A percentile compares a stretch with the other conserved stretches of the same genome.
phyloP scores from a whole-genome alignment of 2,888 invertebrate species.

The Ormyrus nitidulus region DNA sequence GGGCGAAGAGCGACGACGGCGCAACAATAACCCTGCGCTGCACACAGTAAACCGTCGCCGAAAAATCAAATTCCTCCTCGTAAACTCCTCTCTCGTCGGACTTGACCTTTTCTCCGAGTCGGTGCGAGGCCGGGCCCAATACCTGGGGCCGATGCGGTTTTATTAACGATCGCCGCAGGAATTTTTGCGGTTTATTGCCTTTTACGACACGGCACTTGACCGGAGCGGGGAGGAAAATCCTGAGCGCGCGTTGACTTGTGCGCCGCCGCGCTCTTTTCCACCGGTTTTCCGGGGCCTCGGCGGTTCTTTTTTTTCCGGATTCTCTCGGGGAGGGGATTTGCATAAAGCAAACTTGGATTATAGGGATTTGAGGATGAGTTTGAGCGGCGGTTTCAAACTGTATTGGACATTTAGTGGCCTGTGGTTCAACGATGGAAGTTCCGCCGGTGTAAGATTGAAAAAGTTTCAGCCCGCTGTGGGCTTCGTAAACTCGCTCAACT shows the following conservation, averaged over 20 bases:
- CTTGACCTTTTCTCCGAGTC: no score
- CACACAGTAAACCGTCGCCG: no score
- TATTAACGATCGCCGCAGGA: constrained; percentile 61
- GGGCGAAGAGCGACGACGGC: no score
- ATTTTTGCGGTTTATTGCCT: constrained; percentile 66
- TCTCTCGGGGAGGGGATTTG: no score
- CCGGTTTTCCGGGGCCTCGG: not conserved
- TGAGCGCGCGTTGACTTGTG: not conserved
- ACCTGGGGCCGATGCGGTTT: constrained; percentile 64
- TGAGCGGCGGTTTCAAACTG: no score
- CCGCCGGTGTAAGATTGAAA: not conserved
- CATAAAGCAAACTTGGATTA: no score
- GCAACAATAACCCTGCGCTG: no score
- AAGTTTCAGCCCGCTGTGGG: not conserved
- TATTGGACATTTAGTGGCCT: no score
- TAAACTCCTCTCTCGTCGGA: no score
- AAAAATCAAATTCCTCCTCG: no score
- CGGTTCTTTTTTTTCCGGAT: not conserved
- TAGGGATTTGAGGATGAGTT: no score
- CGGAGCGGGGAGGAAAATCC: not conserved
- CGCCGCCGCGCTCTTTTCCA: not conserved
- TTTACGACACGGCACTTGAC: constrained; percentile 57
- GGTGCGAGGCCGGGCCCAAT: not conserved
- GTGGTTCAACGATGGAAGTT: not conserved
- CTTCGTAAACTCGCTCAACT: no score